Conservation (phyloP, 1,140 invertebrate species). For the Saccostrea glomerata region DNA sequence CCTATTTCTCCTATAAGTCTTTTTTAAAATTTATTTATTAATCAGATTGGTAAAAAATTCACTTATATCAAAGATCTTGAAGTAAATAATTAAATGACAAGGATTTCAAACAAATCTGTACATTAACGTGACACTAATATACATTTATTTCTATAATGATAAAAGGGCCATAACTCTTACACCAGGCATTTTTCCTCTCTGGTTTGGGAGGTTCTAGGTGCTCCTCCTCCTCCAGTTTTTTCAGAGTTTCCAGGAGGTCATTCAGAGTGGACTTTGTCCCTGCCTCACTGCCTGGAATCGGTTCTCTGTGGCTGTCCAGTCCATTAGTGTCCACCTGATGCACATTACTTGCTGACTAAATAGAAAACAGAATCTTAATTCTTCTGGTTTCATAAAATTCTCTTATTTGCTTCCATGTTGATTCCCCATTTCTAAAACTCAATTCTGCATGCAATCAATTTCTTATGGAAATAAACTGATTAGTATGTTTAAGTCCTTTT, state of each 20-base stretch:
- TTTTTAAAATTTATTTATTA: too few species aligned
- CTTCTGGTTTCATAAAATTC: background rate
- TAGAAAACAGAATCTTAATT: background rate
- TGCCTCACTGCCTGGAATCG: slow-evolving; percentile 54
- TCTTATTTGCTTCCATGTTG: background rate
- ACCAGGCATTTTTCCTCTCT: slow-evolving; percentile 73
- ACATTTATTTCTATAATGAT: background rate
- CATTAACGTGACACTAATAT: too few species aligned
- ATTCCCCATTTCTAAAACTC: background rate
- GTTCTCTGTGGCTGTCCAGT: slow-evolving; percentile 18
- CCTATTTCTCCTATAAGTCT: too few species aligned
- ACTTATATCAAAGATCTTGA: too few species aligned
- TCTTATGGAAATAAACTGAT: too few species aligned
- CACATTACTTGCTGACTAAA: slow-evolving; percentile 54
- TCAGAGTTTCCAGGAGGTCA: slow-evolving; percentile 76
- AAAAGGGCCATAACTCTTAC: slow-evolving; percentile 63
- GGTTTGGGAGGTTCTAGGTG: slow-evolving; percentile 66
- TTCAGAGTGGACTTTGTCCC: slow-evolving; percentile 74
- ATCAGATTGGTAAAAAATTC: too few species aligned
- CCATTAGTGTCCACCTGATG: slow-evolving; percentile 43
- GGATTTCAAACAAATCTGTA: too few species aligned
- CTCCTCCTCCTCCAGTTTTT: slow-evolving; percentile 77
- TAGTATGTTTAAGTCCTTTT: background rate
- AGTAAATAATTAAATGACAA: too few species aligned
- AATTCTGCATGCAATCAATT: background rate